phyloP scores from a whole-genome alignment of 2,113 vertebrate species.

The Oophaga pumilio region DNA sequence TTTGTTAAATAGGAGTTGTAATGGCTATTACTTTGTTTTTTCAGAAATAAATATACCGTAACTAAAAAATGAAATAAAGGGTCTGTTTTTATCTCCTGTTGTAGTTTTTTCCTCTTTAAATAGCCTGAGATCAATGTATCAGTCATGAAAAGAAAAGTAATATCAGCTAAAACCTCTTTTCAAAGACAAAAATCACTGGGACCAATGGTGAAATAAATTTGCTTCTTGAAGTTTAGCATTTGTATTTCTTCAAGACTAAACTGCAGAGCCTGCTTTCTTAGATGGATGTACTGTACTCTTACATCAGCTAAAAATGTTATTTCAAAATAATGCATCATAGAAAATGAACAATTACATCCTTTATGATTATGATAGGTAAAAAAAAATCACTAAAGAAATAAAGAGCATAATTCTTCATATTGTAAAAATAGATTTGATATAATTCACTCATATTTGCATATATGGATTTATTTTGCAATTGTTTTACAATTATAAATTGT shows the following conservation, averaged over 20 bases:
- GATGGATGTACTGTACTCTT: slow-evolving; percentile 6
- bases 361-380: neutral
- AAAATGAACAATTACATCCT: neutral
- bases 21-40: neutral
- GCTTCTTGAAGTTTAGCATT: slow-evolving; percentile 17
- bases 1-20: neutral
- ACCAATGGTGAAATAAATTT: slow-evolving; percentile 26
- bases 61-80: neutral
- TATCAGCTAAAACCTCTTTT: slow-evolving; percentile 4
- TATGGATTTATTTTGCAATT: no score
- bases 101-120: neutral
- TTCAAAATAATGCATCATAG: neutral
- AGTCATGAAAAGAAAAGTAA: slow-evolving; percentile 14
- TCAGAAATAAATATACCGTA: neutral
- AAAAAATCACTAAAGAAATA: neutral
- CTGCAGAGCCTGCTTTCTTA: slow-evolving; percentile 2
- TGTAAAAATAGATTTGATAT: no score
- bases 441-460: no score
- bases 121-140: neutral
- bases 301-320: neutral
- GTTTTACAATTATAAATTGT: no score
- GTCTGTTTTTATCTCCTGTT: neutral
- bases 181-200: neutral
- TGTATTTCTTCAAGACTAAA: slow-evolving; percentile 9
- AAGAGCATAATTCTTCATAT: neutral